Conservation (phyloP, 2,113 vertebrate genomes). For the Charadrius vociferus region DNA sequence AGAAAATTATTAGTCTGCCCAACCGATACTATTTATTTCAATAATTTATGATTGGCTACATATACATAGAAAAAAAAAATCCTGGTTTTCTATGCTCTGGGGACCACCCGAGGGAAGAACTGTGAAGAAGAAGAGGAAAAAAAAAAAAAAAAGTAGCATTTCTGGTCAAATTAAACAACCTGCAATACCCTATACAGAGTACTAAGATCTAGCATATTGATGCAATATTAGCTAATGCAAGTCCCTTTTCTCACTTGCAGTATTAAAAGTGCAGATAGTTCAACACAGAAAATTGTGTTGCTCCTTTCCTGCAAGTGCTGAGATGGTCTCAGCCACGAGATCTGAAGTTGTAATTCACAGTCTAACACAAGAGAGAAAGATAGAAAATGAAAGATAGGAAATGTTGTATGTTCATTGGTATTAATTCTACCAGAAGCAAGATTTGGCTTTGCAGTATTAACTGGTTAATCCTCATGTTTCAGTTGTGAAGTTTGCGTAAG, state of each 20-base stretch:
- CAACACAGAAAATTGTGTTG: background rate
- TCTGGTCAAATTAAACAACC: background rate
- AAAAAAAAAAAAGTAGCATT: background rate
- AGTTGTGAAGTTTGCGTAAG: background rate
- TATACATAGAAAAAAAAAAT: constrained; percentile 15
- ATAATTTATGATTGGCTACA: background rate
- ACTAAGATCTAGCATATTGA: background rate
- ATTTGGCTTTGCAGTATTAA: background rate
- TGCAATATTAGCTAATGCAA: background rate
- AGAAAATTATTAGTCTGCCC: background rate
- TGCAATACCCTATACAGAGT: background rate
- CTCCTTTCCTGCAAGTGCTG: background rate
- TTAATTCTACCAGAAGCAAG: background rate
- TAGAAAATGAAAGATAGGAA: too few relatives aligned
- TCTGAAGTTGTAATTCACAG: background rate
- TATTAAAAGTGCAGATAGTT: background rate
- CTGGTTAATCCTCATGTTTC: background rate
- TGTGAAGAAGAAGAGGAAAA: background rate
- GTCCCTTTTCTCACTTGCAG: background rate
- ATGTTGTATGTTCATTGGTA: background rate
- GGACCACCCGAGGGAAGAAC: background rate
- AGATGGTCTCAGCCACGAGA: background rate
- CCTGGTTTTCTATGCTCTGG: background rate
- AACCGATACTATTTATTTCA: background rate
- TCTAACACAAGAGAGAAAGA: background rate